Base-by-base conservation (phyloP, 2,113 vertebrate species). In the Microcebus murinus region DNA sequence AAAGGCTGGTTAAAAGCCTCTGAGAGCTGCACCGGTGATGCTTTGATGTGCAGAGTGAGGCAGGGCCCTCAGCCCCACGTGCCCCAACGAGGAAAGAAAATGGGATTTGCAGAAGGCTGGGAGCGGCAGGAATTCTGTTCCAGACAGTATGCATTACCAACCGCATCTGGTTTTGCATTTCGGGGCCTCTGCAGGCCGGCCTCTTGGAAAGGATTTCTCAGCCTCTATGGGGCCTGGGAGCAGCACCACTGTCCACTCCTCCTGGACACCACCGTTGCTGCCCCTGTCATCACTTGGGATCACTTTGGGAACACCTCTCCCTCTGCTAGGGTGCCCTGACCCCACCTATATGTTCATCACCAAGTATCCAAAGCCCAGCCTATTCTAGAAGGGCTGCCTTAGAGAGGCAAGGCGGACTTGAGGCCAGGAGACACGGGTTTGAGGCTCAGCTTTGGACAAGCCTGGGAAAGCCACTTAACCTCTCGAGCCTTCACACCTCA, bases 21-120 rank as follows among this genome's bases (percentile, higher is more conserved):
- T 83, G 96, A 77, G 91, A 94, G 31, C 59, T n/a, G 27, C 39
- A 36, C 77, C 29, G 68, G 84, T 83, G 57, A 86, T 0, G 20
- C 92, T 97, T 97, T 98, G 98, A 97, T 97, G 96, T 98, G 92
- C 9, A 12, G 91, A 91, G 77, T 59, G 12, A 67, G 76, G 17
- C n/a, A 20, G 86, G 83, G 45, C 61, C 83, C 83, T 87, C 2
- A 3, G 70, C 25, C 15, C 61, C 65, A 61, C 5, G 83, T 39
- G 71, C 68, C 83, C 65, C 79, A 68, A 21, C 6, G 10, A 79
- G 77, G 79, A 92, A 80, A 95, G 96, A 92, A 96, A 93, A 95
- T 94, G 91, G 18, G 85, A 93, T 97, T 95, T 96, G 65, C 97
- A 97, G 95, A 85, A 83, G 86, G 55, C 91, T 83, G 59, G 85